Evolutionary conservation across 1,140 invertebrate species (phyloP).

Genomic region (Pseudomyrmex flavicornis): DNA sequence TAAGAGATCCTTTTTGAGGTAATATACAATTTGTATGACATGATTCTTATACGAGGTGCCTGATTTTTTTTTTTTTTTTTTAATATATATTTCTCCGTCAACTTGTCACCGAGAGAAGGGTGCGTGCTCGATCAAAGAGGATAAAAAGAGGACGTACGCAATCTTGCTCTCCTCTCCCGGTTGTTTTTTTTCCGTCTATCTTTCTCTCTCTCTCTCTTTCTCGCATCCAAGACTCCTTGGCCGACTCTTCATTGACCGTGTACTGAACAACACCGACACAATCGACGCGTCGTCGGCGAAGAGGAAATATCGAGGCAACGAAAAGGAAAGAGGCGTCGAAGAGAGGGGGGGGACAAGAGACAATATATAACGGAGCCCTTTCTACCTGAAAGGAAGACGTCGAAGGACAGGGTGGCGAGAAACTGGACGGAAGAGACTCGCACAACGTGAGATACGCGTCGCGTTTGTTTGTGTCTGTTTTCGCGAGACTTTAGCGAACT

Average conservation of each 20-base stretch:
- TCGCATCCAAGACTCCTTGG: background rate
- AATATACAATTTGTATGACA: background rate
- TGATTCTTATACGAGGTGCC: slow-evolving; percentile 25
- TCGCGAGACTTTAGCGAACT: background rate
- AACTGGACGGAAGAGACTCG: slow-evolving; percentile 30
- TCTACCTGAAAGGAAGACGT: background rate
- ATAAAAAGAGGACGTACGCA: slow-evolving; percentile 28
- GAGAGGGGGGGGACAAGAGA: background rate
- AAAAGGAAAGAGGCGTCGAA: background rate
- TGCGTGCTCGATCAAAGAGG: slow-evolving; percentile 56
- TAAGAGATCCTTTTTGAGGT: slow-evolving; percentile 19
- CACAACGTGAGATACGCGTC: background rate
- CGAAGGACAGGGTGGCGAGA: background rate
- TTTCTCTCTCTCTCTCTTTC: background rate
- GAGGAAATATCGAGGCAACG: background rate
- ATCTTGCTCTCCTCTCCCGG: background rate
- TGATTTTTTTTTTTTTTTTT: background rate
- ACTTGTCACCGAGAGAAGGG: slow-evolving; percentile 8
- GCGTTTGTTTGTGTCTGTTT: slow-evolving; percentile 10
- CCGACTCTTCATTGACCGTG: slow-evolving; percentile 10
- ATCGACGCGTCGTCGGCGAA: background rate
- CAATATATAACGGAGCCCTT: background rate
- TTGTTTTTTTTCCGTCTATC: background rate
- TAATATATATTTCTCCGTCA: background rate
- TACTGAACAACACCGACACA: slow-evolving; percentile 7